Evolutionary conservation across 2,888 invertebrate genomes (phyloP), one percentile per base, ranked within the genome.

Genomic region (Pasiphila rectangulata): DNA sequence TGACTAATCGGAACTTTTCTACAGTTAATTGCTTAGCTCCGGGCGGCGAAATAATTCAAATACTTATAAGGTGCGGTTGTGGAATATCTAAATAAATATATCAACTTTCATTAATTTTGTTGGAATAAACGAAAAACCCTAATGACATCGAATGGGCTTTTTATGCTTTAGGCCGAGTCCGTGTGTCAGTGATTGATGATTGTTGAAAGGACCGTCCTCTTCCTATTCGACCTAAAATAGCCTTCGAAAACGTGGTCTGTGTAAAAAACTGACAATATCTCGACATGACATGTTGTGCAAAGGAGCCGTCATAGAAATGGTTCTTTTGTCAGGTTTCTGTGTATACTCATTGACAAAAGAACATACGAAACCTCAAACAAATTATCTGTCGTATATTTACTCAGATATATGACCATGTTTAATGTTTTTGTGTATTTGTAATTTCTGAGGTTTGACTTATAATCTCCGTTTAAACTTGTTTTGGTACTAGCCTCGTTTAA

Each of bases 121-220:
- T 46, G 48, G 64, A 68, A 67, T 66, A 66, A 69, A 77, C 59
- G 61, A 64, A 69, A 74, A 64, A 62, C 61, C 64, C 59, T 72
- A 70, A 71, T 71, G 70, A 69, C 70, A 65, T 64, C 59, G 55
- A 57, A 67, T 64, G 63, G 57, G 59, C 65, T 74, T 76, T 73
- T 75, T 75, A 72, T 65, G 62, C 59, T 56, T 64, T 67, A 63
- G 70, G 67, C 64, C 62, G 61, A 67, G 56, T 67, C 67, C 49
- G 59, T 56, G 54, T 70, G 75, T 72, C 74, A 70, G 70, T 80
- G 79, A 82, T 80, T 80, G 71, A 82, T 81, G 74, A 64, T 56
- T 59, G 69, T 64, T 59, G 58, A 64, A 70, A 70, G 64, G 61
- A 62, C 57, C 54, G 48, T 51, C 54, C 53, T 46, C 54, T 58